phyloP scores from a whole-genome alignment of 2,113 vertebrate genomes.

The Dicerorhinus sumatrensis region DNA sequence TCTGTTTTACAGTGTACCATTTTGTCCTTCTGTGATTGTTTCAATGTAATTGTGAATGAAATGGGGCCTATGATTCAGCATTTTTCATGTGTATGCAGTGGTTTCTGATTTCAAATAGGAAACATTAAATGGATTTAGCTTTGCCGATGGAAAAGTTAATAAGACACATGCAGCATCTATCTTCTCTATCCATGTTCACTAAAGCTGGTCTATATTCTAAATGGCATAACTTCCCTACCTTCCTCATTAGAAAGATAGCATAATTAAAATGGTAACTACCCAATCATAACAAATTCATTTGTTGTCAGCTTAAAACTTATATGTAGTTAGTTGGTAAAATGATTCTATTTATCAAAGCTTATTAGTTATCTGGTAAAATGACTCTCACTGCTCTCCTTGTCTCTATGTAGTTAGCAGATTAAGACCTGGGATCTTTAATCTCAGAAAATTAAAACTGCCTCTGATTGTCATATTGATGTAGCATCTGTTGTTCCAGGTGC shows the following conservation, averaged over 20 bases:
- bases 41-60: slow-evolving; percentile 52
- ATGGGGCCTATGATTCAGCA: background rate
- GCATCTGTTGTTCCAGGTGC: slow-evolving; percentile 83
- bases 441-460: slow-evolving; percentile 79
- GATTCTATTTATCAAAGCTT: slow-evolving; percentile 4
- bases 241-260: background rate
- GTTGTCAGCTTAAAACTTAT: background rate
- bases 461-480: slow-evolving; percentile 48
- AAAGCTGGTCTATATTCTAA: background rate
- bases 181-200: background rate
- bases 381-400: slow-evolving; percentile 44
- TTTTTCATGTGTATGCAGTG: slow-evolving; percentile 14
- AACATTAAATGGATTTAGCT: slow-evolving; percentile 41
- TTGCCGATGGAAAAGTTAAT: slow-evolving; percentile 38
- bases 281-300: slow-evolving; percentile 22
- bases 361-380: slow-evolving; percentile 45
- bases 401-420: slow-evolving; percentile 70
- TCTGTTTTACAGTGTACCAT: background rate
- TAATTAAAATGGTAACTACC: slow-evolving; percentile 60
- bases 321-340: slow-evolving; percentile 47
- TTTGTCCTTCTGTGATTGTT: slow-evolving; percentile 37
- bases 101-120: slow-evolving; percentile 50
- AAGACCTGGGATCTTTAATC: slow-evolving; percentile 77
- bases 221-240: background rate
- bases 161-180: background rate